These are phyloP conservation scores for Tenthredo livida DNA, from an alignment of 2,888 invertebrate species.

Conservation along the genomic window DNA sequence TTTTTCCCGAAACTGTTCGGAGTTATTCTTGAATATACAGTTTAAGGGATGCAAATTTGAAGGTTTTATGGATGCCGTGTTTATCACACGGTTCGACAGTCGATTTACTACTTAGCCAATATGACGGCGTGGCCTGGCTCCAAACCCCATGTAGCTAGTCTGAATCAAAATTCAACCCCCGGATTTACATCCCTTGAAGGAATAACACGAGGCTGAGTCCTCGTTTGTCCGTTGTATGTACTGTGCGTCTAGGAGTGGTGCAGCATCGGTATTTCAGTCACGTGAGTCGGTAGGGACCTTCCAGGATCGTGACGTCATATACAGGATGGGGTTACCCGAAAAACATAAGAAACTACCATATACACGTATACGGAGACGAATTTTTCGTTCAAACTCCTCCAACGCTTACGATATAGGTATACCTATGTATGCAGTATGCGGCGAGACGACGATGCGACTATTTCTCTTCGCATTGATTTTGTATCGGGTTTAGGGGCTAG, in stretches of 20 bases:
- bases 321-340: conserved; percentile 25
- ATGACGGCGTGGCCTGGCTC: neutral
- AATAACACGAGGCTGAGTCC: conserved; percentile 36
- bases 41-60: conserved; percentile 27
- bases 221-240: conserved; percentile 25
- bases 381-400: conserved; percentile 38
- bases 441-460: conserved; percentile 54
- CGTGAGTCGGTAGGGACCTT: conserved; percentile 59
- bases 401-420: neutral
- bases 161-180: conserved; percentile 49
- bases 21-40: neutral
- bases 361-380: neutral
- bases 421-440: neutral
- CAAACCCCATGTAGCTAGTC: neutral
- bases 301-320: conserved; percentile 65
- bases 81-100: conserved; percentile 46
- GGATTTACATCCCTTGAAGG: conserved; percentile 44
- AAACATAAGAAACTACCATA: conserved; percentile 3
- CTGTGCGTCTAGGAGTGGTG: conserved; percentile 53
- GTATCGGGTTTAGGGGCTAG: conserved; percentile 65
- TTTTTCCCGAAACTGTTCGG: neutral
- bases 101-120: conserved; percentile 46
- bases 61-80: conserved; percentile 7
- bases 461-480: conserved; percentile 68
- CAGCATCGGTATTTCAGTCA: conserved; percentile 71